phyloP scores from a whole-genome alignment of 23 tunicate genomes.

The Ascidia mentula region DNA sequence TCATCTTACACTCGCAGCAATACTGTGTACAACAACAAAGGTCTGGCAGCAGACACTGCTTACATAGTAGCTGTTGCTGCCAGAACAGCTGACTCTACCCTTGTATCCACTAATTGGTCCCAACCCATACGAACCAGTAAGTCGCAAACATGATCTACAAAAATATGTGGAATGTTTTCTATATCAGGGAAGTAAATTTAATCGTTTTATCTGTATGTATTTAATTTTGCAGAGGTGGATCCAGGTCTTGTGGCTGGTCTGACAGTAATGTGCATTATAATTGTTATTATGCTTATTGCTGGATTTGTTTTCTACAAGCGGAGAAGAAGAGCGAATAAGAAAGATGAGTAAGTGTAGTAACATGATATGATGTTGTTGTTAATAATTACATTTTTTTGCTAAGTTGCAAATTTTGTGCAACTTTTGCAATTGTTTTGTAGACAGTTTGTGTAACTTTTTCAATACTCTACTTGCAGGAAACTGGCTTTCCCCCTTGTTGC shows the following conservation, averaged over 20 bases:
- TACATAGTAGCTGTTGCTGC: constrained; percentile 75
- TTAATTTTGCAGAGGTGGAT: constrained; percentile 17
- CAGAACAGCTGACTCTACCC: constrained; percentile 14
- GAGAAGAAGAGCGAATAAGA: constrained; percentile 29
- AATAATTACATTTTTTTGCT: neutral
- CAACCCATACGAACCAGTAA: constrained; percentile 45
- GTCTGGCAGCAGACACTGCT: constrained; percentile 36
- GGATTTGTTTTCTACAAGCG: constrained; percentile 16
- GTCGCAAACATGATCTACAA: neutral
- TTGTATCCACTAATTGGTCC: constrained; percentile 50
- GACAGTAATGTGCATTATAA: constrained; percentile 19
- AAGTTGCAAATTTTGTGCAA: neutral
- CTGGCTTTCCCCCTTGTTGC: neutral
- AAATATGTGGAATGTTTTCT: neutral
- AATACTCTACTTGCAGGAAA: neutral
- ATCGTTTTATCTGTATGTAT: neutral
- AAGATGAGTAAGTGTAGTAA: constrained; percentile 14
- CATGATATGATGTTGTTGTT: neutral
- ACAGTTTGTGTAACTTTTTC: neutral
- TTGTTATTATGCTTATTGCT: constrained; percentile 20
- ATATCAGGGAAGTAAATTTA: neutral
- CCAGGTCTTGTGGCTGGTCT: constrained; percentile 42
- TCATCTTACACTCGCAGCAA: too few relatives aligned
- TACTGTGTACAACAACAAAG: constrained; percentile 21
- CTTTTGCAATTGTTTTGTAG: neutral